Percentiles rank a stretch among this genome's conserved stretches.
phyloP scores from a whole-genome alignment of 2,797 vertebrate species.

The Tapirus indicus region DNA sequence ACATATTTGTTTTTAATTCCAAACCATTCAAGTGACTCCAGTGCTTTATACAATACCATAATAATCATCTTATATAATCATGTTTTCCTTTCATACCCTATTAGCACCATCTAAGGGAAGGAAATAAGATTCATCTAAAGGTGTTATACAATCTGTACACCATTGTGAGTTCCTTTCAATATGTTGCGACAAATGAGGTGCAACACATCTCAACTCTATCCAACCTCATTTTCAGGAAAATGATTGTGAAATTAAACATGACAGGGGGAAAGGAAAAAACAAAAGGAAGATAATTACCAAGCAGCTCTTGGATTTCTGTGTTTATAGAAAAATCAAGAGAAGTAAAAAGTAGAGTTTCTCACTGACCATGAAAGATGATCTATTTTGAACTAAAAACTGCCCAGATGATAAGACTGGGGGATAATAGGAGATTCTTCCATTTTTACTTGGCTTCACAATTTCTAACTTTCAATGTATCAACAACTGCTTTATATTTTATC shows the following conservation, averaged over 20 bases:
- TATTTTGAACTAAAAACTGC: background rate
- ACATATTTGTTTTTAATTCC: conserved; percentile 73
- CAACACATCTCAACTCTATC: conserved; percentile 24
- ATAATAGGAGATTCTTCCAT: background rate
- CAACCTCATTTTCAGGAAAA: conserved; percentile 66
- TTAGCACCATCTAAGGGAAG: conserved; percentile 89
- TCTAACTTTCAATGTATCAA: background rate
- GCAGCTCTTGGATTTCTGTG: conserved; percentile 55
- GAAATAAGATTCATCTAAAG: conserved; percentile 84
- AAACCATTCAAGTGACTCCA: conserved; percentile 66
- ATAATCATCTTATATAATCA: conserved; percentile 70
- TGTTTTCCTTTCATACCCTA: conserved; percentile 83
- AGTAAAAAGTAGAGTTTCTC: conserved; percentile 46
- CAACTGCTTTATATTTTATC: background rate
- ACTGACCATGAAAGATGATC: background rate
- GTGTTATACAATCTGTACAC: conserved; percentile 70
- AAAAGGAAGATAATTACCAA: conserved; percentile 52
- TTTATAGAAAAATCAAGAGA: conserved; percentile 69
- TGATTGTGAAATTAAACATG: conserved; percentile 67
- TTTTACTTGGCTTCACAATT: background rate
- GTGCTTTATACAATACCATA: conserved; percentile 65
- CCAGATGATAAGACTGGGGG: background rate
- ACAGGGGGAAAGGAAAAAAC: conserved; percentile 26
- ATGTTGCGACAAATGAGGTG: conserved; percentile 63
- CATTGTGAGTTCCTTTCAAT: conserved; percentile 73